Conservation (phyloP, 2,797 vertebrate species). For the Syndactyla subalaris region DNA sequence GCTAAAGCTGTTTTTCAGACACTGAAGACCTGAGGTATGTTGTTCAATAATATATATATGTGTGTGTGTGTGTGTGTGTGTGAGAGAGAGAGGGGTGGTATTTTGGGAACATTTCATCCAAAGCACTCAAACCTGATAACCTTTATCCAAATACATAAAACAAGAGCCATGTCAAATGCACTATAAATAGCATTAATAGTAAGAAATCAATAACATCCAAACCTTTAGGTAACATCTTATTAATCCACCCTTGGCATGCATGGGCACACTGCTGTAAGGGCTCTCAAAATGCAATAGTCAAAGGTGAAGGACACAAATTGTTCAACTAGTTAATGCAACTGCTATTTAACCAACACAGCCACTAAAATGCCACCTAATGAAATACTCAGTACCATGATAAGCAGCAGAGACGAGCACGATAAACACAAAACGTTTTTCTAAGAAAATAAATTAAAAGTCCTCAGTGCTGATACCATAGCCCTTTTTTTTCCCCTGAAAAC, state of each 20-base stretch:
- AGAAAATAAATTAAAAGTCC: background rate
- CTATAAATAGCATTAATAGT: slow-evolving; percentile 49
- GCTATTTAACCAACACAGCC: slow-evolving; percentile 34
- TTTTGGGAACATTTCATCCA: slow-evolving; percentile 15
- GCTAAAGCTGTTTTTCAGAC: background rate
- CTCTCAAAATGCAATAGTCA: background rate
- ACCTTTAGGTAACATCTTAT: slow-evolving; percentile 52
- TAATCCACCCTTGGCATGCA: slow-evolving; percentile 36
- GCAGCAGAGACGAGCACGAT: background rate
- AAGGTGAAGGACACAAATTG: slow-evolving; percentile 50
- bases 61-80: background rate
- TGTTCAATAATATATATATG: background rate
- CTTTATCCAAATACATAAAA: slow-evolving; percentile 47
- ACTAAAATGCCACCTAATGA: slow-evolving; percentile 45
- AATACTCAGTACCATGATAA: slow-evolving; percentile 10
- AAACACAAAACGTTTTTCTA: background rate
- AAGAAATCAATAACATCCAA: slow-evolving; percentile 55
- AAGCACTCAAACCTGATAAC: slow-evolving; percentile 13
- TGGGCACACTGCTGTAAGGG: background rate
- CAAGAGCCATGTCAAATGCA: background rate
- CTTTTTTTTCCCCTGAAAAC: background rate
- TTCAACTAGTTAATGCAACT: slow-evolving; percentile 49
- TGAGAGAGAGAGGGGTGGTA: background rate
- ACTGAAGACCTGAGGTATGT: background rate
- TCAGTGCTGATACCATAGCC: background rate